Conservation (phyloP, 2,888 invertebrate genomes). For the Rhingia rostrata region DNA sequence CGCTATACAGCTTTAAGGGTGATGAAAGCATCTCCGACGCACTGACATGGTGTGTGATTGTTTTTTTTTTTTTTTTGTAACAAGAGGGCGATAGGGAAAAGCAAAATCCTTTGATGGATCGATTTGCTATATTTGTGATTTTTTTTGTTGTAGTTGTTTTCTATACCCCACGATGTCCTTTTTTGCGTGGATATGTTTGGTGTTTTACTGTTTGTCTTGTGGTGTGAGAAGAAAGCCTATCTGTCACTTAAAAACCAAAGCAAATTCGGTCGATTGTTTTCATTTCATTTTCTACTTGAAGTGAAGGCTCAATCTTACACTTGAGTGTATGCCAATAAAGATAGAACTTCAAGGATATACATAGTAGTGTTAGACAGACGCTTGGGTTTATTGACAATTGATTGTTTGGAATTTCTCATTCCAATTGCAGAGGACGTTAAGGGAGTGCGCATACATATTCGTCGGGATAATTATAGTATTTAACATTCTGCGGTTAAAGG, state of each 20-base stretch:
- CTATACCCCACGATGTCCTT: slow-evolving; percentile 28
- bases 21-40: slow-evolving; percentile 31
- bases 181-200: neutral
- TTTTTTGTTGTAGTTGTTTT: slow-evolving; percentile 55
- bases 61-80: slow-evolving; percentile 8
- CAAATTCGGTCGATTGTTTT: slow-evolving; percentile 63
- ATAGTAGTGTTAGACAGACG: slow-evolving; percentile 5
- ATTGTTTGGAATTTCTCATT: slow-evolving; percentile 44
- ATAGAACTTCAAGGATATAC: neutral
- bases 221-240: neutral
- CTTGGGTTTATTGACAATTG: slow-evolving; percentile 31
- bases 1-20: slow-evolving; percentile 1
- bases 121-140: slow-evolving; percentile 59
- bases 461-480: slow-evolving; percentile 62
- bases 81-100: slow-evolving; percentile 4
- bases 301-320: slow-evolving; percentile 31
- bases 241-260: slow-evolving; percentile 47
- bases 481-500: slow-evolving; percentile 42
- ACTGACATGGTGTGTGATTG: neutral
- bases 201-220: neutral
- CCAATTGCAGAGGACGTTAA: slow-evolving; percentile 38
- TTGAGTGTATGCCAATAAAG: neutral
- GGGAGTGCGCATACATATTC: slow-evolving; percentile 14
- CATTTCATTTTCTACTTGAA: slow-evolving; percentile 48
- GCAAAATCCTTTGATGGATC: slow-evolving; percentile 59